Conservation (phyloP, 2,888 invertebrate genomes). For the Perithous albicinctus region DNA sequence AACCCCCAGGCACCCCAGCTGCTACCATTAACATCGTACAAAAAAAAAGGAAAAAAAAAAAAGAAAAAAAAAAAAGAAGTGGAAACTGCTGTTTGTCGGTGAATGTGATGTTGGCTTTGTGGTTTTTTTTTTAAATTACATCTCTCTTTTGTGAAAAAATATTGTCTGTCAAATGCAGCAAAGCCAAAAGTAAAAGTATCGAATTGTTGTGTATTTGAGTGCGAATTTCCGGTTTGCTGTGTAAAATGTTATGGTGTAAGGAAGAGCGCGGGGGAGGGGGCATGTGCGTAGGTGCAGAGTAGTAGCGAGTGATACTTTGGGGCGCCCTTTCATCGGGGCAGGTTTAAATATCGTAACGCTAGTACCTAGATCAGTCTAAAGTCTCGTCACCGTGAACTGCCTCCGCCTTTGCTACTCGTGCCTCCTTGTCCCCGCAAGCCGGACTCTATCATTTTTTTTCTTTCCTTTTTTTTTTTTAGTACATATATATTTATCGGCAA, state of each 20-base stretch:
- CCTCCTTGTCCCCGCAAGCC: conserved; percentile 82
- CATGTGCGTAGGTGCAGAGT: conserved; percentile 57
- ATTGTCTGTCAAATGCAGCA: background rate
- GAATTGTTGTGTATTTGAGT: background rate
- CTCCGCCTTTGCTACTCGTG: conserved; percentile 79
- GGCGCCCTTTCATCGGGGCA: conserved; percentile 76
- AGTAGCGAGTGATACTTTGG: conserved; percentile 74
- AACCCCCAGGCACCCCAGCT: conserved; percentile 79
- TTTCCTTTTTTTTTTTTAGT: conserved; percentile 53
- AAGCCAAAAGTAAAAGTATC: background rate
- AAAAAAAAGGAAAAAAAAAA: conserved; percentile 62
- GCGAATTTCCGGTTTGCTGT: background rate
- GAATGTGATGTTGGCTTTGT: conserved; percentile 32
- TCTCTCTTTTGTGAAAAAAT: conserved; percentile 12
- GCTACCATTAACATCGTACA: conserved; percentile 75
- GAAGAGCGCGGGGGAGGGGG: conserved; percentile 36
- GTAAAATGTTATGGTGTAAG: background rate
- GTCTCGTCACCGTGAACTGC: conserved; percentile 85
- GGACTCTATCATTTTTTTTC: conserved; percentile 68
- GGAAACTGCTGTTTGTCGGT: conserved; percentile 11
- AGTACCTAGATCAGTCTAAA: conserved; percentile 85
- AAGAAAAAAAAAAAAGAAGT: background rate
- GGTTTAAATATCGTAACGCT: conserved; percentile 82
- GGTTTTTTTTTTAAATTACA: too few relatives aligned
- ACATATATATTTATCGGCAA: conserved; percentile 62